Evolutionary conservation across 2,113 vertebrate genomes (phyloP), one percentile per base, ranked within the genome.

Genomic region (Epinephelus cyanopodus): DNA sequence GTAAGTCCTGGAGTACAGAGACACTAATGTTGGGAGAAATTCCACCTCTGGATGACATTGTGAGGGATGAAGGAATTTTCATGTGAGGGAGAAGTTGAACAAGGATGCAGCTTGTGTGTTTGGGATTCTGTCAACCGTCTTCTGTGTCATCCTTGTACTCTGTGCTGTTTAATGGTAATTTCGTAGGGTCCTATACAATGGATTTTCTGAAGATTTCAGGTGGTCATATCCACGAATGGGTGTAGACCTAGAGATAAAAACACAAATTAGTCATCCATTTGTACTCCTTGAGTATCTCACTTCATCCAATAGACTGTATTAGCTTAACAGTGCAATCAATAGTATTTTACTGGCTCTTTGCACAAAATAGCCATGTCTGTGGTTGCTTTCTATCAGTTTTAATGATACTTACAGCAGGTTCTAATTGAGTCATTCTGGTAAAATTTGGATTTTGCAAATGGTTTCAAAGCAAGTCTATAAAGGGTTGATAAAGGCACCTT

Each of bases 221-320:
- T 23, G 25, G n/a, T 66, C 60, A 48, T n/a, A 33, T 71, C 81
- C 67, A 21, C 21, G 27, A 33, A 27, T 23, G 6, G 42, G 12
- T 70, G 39, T 72, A 78, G 13, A 89, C 84, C 87, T 93, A 33
- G 29, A 86, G 63, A 86, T 17, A 82, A 72, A 17, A 88, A 89
- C 27, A 87, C 0, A 84, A 18, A 84, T 50, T 13, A 80, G 72
- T 84, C 21, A 77, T 33, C 15, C 10, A 23, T 37, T 11, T 45
- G 12, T 11, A 25, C 23, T 48, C n/a, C 47, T 54, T 69, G 12
- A 63, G 18, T 7, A 58, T 45, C 3, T 33, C 5, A 66, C 2
- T n/a, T 61, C 15, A 47, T 57, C 3, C 47, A 39, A 48, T 53
- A 13, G 6, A 54, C 23, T 4, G n/a, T 56, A n/a, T 61, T 7